A percentile compares a stretch with the other conserved stretches of the same genome.
Conservation (phyloP, 2,797 vertebrate species). For the Spea hammondii region DNA sequence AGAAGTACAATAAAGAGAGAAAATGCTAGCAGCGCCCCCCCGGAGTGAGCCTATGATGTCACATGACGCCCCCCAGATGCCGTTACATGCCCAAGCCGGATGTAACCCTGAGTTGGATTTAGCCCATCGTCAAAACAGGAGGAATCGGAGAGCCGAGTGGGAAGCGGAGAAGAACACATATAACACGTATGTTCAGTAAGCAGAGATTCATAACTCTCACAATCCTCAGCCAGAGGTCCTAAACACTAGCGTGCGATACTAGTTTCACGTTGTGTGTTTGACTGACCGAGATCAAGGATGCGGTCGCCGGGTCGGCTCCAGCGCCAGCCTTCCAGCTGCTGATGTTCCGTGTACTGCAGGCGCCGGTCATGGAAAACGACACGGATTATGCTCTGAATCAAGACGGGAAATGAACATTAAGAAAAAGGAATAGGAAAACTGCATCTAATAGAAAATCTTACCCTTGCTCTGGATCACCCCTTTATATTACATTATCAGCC, state of each 20-base stretch:
- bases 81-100: no score
- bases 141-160: no score
- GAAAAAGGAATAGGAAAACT: not conserved
- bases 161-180: no score
- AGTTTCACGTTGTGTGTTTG: not conserved
- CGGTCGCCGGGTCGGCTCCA: constrained; percentile 91
- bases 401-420: not conserved
- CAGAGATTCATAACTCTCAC: not conserved
- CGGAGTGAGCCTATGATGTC: no score
- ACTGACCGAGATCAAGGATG: constrained; percentile 88
- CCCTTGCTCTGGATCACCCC: no score
- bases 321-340: constrained; percentile 91
- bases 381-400: constrained; percentile 82
- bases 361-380: constrained; percentile 92
- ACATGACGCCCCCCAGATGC: no score
- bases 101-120: no score
- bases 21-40: no score
- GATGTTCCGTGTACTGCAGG: constrained; percentile 89
- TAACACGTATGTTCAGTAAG: no score
- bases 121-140: no score
- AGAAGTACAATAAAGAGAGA: constrained; percentile 64
- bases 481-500: no score
- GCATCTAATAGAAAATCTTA: not conserved
- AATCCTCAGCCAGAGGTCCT: not conserved
- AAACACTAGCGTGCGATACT: not conserved